These are phyloP conservation scores for Phocoena sinus DNA, from an alignment of 2,113 vertebrate genomes.

Conservation along the genomic window DNA sequence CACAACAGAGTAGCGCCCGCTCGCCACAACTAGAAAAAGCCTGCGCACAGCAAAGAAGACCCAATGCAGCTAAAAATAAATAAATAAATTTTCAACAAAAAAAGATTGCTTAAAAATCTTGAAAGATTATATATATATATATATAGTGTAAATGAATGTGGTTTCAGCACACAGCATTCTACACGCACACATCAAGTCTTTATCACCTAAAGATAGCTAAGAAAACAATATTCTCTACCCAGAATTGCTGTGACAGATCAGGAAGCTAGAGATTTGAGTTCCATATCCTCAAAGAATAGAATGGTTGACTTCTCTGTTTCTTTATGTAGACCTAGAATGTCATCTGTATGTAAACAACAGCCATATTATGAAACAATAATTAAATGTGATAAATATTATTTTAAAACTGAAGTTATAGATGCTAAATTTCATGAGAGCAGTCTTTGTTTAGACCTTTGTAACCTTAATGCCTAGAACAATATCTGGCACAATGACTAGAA, in stretches of 20 bases:
- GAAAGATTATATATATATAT: not conserved
- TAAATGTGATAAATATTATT: not conserved
- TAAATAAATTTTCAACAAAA: too few relatives aligned
- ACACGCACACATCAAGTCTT: not conserved
- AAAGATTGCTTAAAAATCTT: not conserved
- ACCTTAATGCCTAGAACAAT: not conserved
- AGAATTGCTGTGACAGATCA: not conserved
- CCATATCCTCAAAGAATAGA: not conserved
- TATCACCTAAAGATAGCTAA: not conserved
- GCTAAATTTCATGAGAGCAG: not conserved
- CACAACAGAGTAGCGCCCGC: too few relatives aligned
- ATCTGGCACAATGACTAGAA: not conserved
- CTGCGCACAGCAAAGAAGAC: too few relatives aligned
- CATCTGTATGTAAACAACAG: not conserved
- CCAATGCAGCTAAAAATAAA: too few relatives aligned
- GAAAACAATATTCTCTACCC: not conserved
- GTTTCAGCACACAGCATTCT: not conserved
- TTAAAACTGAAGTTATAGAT: not conserved
- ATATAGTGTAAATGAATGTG: not conserved
- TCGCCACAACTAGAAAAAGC: too few relatives aligned
- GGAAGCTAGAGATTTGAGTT: not conserved
- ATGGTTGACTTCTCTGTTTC: not conserved
- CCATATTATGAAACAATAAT: not conserved
- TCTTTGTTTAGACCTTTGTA: not conserved
- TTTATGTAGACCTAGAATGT: not conserved